Evolutionary conservation across 2,797 vertebrate genomes (phyloP), one percentile per base, ranked within the genome.

Genomic region (Poeciliopsis infans): DNA sequence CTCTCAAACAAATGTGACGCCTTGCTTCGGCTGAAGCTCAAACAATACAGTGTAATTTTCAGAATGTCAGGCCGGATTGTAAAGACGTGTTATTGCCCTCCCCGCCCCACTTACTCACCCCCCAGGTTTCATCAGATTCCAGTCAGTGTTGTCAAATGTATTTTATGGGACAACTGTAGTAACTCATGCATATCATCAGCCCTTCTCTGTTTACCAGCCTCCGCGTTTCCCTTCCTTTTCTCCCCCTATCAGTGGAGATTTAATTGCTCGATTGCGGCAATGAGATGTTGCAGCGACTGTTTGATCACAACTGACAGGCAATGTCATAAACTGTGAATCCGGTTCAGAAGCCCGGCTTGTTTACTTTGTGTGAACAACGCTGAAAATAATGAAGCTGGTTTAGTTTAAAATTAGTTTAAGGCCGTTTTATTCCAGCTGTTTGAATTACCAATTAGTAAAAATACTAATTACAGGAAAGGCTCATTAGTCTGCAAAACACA

Each of bases 161-260:
- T 88, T 87, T 77, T 51, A 49, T 84, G 80, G 89, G 90, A 92
- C 89, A 84, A 77, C 77, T 80, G 79, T 20, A 81, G 77, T 82
- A 88, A 87, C 80, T 87, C 82, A 89, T 92, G 87, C 91, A 92
- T 92, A 91, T 85, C 66, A 64, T 7, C 79, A 31, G 25, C 1
- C 76, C 70, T 64, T 79, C 72, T 64, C 68, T 10, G 28, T 85
- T 51, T 41, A 11, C 23, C 36, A 25, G 13, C 57, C 57, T 15
- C 5, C 39, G 2, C 2, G 64, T 23, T 39, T 39, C 18, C 3
- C 16, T 66, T 69, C 18, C 66, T 7, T 18, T n/a, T 13, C 25
- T 80, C 81, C 49, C 49, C 49, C 49, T 31, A 47, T 78, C 71
- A 76, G 82, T 85, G 70, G 20, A 10, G 81, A 77, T 80, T 78